Base-by-base conservation (phyloP, 2,888 invertebrate genomes). In the Alcis repandata region DNA sequence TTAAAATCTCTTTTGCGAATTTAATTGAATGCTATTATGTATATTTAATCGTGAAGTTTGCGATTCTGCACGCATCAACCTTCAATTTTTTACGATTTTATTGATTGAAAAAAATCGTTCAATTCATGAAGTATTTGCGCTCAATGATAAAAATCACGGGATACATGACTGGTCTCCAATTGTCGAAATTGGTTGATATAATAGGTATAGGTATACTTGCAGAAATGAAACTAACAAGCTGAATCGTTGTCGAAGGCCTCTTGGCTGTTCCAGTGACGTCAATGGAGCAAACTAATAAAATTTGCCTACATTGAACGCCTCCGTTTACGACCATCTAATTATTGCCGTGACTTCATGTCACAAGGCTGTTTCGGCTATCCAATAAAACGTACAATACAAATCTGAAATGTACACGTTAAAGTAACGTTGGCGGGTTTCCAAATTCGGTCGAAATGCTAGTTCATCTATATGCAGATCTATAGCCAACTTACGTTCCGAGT, bases 191-290 rank as follows among this genome's bases (percentile, higher is more conserved):
- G 74, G 63, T 74, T 52, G 69, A 67, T 76, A 78, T 76, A 71
- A 80, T 76, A 27, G 6, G 27, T 27, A n/a, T n/a, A n/a, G n/a
- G n/a, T 6, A 74, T 73, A 71, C 72, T 62, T 74, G 73, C 68
- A 43, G 38, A 43, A 15, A 27, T 73, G 71, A 73, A 78, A 78
- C 79, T 82, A 85, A 85, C 84, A 72, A 86, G 84, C 81, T 82
- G 74, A 85, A 87, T 84, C 74, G 77, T 66, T 71, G 63, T 61
- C 68, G 85, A 86, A 87, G 88, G 85, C 76, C 85, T 84, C 76
- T 68, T 54, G 36, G 69, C 61, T 68, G 68, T 71, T 75, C 77
- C 74, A 59, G 49, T 78, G 76, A 77, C 76, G 76, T 75, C 74
- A 68, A 49, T 58, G 66, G 64, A 72, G 70, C 78, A 76, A 79